A percentile compares a stretch with the other conserved stretches of the same genome.
Conservation (phyloP, 1,140 invertebrate species). For the Drosophila gunungcola region DNA sequence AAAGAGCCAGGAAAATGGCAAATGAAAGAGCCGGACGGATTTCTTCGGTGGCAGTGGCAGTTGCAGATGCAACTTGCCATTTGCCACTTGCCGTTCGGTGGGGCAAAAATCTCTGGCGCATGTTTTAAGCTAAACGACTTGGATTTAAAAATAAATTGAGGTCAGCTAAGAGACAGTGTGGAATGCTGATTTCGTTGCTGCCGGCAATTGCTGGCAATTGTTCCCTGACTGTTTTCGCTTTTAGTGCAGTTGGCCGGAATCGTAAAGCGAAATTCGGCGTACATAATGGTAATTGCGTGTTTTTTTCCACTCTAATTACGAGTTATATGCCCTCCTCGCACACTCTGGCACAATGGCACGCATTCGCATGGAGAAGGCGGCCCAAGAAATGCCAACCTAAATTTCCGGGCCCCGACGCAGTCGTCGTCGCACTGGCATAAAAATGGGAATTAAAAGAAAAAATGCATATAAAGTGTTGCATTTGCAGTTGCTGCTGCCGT, state of each 20-base stretch:
- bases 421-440: constrained; percentile 60
- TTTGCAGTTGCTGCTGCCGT: constrained; percentile 53
- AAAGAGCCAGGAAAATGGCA: constrained; percentile 8
- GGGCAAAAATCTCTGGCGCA: constrained; percentile 51
- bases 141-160: constrained; percentile 81
- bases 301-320: constrained; percentile 80
- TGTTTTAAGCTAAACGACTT: constrained; percentile 76
- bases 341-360: constrained; percentile 16
- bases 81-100: background rate
- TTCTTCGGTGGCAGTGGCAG: constrained; percentile 7
- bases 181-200: constrained; percentile 39
- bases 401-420: constrained; percentile 53
- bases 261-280: constrained; percentile 79
- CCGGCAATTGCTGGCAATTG: constrained; percentile 8
- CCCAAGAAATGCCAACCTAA: constrained; percentile 76
- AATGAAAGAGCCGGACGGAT: constrained; percentile 20
- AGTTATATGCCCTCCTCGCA: constrained; percentile 56
- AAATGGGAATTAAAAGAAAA: constrained; percentile 81
- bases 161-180: constrained; percentile 61
- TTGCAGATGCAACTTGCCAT: constrained; percentile 14
- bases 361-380: constrained; percentile 24
- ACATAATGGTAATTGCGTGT: constrained; percentile 82
- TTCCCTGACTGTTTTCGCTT: constrained; percentile 29
- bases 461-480: constrained; percentile 83
- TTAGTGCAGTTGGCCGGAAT: constrained; percentile 55